These are phyloP conservation scores for Threskiornis aethiopicus DNA, from an alignment of 2,797 vertebrate genomes.

Conservation along the genomic window DNA sequence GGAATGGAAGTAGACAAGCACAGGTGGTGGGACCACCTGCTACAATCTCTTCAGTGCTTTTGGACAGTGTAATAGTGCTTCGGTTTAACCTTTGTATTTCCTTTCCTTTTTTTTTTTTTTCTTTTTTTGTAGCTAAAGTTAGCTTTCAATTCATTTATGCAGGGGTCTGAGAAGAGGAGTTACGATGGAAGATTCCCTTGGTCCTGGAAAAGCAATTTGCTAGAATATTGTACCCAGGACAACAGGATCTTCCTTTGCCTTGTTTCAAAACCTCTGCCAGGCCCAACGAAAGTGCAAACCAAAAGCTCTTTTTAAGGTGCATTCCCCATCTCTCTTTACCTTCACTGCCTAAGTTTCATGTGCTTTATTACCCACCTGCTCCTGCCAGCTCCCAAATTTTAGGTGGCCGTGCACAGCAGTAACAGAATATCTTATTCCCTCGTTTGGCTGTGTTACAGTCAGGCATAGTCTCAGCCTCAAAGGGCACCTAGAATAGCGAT, in stretches of 20 bases:
- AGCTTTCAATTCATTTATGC: not conserved
- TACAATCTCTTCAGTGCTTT: conserved; percentile 2
- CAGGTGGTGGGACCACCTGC: conserved; percentile 51
- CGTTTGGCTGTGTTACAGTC: not conserved
- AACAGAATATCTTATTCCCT: not conserved
- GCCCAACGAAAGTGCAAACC: not conserved
- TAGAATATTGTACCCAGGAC: not conserved
- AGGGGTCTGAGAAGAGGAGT: not conserved
- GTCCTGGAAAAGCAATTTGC: not conserved
- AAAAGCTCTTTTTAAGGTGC: not conserved
- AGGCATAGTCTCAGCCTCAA: not conserved
- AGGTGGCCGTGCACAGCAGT: not conserved
- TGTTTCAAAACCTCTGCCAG: not conserved
- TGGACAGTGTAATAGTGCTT: not conserved
- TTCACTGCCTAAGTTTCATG: not conserved
- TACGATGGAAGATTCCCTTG: not conserved
- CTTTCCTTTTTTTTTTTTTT: not conserved
- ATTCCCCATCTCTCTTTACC: not conserved
- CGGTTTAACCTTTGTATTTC: not conserved
- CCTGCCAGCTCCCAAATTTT: not conserved
- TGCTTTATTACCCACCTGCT: not conserved
- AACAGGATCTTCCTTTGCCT: not conserved
- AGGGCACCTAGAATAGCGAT: not conserved
- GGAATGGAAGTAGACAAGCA: conserved; percentile 28
- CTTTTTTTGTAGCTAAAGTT: not conserved